These are phyloP conservation scores for Percopsis omiscomaycus DNA, from an alignment of 2,797 vertebrate species.

Conservation along the genomic window DNA sequence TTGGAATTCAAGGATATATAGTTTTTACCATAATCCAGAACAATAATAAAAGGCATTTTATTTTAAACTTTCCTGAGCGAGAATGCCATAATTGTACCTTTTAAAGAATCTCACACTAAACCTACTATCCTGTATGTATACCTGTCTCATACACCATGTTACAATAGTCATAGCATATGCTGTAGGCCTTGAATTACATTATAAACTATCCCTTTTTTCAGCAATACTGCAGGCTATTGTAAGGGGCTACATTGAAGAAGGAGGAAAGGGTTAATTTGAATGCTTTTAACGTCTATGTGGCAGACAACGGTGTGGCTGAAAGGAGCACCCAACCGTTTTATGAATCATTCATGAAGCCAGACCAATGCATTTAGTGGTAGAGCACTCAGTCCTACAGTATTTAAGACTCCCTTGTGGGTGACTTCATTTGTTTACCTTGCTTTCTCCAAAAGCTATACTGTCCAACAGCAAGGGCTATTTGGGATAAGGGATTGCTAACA, in stretches of 20 bases:
- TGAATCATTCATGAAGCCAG: slow-evolving; percentile 69
- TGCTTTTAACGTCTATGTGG: slow-evolving; percentile 53
- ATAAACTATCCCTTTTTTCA: slow-evolving; percentile 38
- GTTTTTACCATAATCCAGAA: background rate
- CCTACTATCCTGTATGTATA: background rate
- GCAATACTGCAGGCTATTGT: slow-evolving; percentile 25
- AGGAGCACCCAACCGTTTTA: slow-evolving; percentile 68
- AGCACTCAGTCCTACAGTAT: slow-evolving; percentile 40
- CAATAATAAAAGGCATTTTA: background rate
- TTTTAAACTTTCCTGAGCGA: background rate
- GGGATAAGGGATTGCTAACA: slow-evolving; percentile 31
- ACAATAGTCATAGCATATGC: background rate
- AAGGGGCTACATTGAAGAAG: slow-evolving; percentile 32
- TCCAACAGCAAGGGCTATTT: slow-evolving; percentile 35
- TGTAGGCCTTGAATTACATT: slow-evolving; percentile 12
- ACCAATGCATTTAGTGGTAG: slow-evolving; percentile 64
- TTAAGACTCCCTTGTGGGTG: slow-evolving; percentile 44
- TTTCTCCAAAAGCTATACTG: slow-evolving; percentile 42
- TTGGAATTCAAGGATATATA: background rate
- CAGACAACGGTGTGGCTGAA: slow-evolving; percentile 60
- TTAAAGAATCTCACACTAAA: background rate
- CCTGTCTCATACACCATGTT: background rate
- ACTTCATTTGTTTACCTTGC: slow-evolving; percentile 60
- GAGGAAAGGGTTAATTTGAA: slow-evolving; percentile 22
- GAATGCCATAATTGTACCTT: background rate